A percentile compares a stretch with the other conserved stretches of the same genome.
These are phyloP conservation scores for Polypterus senegalus DNA, from an alignment of 2,113 vertebrate genomes.

Conservation along the genomic window DNA sequence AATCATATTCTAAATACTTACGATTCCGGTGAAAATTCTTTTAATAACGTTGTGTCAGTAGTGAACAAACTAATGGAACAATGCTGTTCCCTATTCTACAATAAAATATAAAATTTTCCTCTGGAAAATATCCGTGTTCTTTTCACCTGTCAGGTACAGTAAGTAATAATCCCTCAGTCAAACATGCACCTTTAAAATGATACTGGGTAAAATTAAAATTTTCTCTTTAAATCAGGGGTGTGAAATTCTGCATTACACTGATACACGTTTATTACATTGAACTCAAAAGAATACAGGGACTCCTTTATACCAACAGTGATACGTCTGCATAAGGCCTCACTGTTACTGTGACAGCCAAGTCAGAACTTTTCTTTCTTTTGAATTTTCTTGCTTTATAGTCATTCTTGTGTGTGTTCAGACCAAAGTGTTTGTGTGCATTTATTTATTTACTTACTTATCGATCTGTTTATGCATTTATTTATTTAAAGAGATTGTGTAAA, in stretches of 20 bases:
- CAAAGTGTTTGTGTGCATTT: too few species aligned
- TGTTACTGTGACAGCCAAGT: too few species aligned
- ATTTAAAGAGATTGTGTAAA: too few species aligned
- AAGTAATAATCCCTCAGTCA: not conserved
- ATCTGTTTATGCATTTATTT: too few species aligned
- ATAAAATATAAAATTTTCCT: not conserved
- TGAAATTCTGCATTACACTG: not conserved
- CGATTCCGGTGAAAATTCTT: not conserved
- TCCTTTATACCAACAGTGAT: too few species aligned
- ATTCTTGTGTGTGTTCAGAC: too few species aligned
- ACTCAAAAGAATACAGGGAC: too few species aligned
- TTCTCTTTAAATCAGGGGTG: not conserved
- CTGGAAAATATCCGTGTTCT: not conserved
- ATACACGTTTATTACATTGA: too few species aligned
- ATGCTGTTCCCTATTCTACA: not conserved
- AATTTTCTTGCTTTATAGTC: too few species aligned
- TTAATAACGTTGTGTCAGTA: not conserved
- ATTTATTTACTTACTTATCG: too few species aligned
- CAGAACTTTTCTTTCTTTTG: too few species aligned
- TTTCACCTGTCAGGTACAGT: not conserved
- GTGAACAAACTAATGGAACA: not conserved
- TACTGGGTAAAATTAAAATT: not conserved
- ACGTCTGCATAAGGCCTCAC: too few species aligned
- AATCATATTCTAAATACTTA: not conserved
- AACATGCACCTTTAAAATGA: not conserved